Base-by-base conservation (phyloP, 2,797 vertebrate species). In the Gallinago stenura region DNA sequence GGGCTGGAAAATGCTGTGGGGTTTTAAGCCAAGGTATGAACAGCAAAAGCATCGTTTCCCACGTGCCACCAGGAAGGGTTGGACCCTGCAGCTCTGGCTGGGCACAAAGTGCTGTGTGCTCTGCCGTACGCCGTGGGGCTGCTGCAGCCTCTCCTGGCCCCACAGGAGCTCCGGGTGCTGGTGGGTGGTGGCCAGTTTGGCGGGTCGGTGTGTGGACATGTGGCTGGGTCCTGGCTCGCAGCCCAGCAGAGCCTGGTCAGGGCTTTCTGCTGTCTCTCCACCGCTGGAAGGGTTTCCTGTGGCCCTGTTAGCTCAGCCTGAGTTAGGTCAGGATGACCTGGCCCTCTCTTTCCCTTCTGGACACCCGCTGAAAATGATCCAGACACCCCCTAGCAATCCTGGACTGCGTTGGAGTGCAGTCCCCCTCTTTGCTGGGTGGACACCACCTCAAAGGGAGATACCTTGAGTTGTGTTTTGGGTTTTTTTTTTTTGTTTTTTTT, bases 401-500 rank as follows among this genome's bases (percentile, higher is more conserved):
- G 3, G n/a, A 4, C 33, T 4, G 2, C 0, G 0, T 4, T 56
- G 22, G 21, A 41, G 25, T 50, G 61, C 48, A 75, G 83, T 28
- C 56, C 16, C 18, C 4, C n/a, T 65, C 51, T 48, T 19, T 87
- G 26, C 71, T 89, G 33, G 17, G 19, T 45, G 51, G 39, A 39
- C 60, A 39, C 13, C 2, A 2, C 43, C 43, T 35, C 48, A n/a
- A 39, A 79, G 39, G 56, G 28, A 80, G 22, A 24, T 30, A 37
- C 43, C 17, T 91, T 33, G 20, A 26, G 69, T 65, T 20, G 22
- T 24, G 46, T 7, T 43, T 43, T 43, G 41, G 15, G 18, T 6
- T 46, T 43, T 43, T 17, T 43, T 33, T 31, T 33, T 57, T 41
- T 41, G 37, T 57, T 68, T 33, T 26, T n/a, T 26, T n/a, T 65